phyloP scores from a whole-genome alignment of 2,797 vertebrate genomes.

The Rousettus madagascariensis region DNA sequence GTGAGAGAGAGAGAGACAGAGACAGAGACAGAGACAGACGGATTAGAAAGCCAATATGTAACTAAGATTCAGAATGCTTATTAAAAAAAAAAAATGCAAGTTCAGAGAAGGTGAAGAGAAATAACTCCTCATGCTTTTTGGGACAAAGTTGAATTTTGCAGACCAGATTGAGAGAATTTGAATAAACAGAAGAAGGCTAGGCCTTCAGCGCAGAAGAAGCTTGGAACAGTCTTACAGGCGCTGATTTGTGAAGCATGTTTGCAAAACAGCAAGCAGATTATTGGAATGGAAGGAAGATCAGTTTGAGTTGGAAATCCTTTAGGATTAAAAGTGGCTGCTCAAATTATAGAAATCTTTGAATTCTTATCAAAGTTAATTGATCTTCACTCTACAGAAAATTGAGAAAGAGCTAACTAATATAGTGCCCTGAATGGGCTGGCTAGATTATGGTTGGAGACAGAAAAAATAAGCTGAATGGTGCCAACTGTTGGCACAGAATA shows the following conservation, averaged over 20 bases:
- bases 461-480: not conserved
- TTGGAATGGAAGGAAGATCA: not conserved
- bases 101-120: not conserved
- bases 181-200: not conserved
- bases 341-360: not conserved
- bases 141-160: not conserved
- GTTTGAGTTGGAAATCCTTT: not conserved
- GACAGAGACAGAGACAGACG: not conserved
- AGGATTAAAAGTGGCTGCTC: not conserved
- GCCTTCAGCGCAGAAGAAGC: not conserved
- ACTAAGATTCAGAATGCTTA: not conserved
- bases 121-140: not conserved
- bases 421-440: not conserved
- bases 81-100: not conserved
- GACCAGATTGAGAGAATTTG: not conserved
- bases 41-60: not conserved
- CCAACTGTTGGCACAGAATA: not conserved
- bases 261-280: not conserved
- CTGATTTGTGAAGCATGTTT: not conserved
- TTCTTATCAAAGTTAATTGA: not conserved
- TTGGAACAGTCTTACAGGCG: not conserved
- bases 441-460: not conserved
- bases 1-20: not conserved
- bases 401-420: not conserved
- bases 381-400: not conserved